A percentile compares a stretch with the other conserved stretches of the same genome.
phyloP scores from a whole-genome alignment of 2,888 invertebrate species.

The Andrena minutula region DNA sequence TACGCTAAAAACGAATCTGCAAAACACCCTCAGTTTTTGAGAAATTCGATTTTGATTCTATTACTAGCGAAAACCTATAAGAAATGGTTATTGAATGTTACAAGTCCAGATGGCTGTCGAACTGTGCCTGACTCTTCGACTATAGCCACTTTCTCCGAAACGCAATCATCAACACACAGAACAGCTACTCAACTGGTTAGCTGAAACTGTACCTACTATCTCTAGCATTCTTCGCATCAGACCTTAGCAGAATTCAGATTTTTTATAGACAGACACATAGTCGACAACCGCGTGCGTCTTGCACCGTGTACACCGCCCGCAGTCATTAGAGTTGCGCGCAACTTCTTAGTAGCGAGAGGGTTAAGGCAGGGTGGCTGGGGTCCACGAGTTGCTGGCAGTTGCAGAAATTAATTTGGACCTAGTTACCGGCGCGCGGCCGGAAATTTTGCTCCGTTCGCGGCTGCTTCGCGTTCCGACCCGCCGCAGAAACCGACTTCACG shows the following conservation, averaged over 20 bases:
- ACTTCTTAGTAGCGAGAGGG: slow-evolving; percentile 14
- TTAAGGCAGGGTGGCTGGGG: slow-evolving; percentile 8
- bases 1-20: too few species aligned
- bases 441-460: slow-evolving; percentile 28
- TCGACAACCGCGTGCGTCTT: background rate
- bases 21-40: too few species aligned
- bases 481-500: slow-evolving; percentile 4
- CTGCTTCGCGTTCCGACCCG: slow-evolving; percentile 7
- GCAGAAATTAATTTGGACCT: slow-evolving; percentile 30
- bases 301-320: background rate
- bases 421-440: slow-evolving; percentile 12
- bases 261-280: background rate
- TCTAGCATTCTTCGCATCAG: background rate
- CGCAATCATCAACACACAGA: too few species aligned
- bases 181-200: too few species aligned
- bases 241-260: background rate
- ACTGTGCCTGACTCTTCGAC: too few species aligned
- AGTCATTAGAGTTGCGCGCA: background rate
- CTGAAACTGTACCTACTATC: too few species aligned
- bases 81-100: too few species aligned
- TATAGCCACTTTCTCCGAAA: too few species aligned
- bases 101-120: too few species aligned
- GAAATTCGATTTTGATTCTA: too few species aligned
- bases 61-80: too few species aligned
- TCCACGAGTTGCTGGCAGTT: slow-evolving; percentile 29